A percentile compares a stretch with the other conserved stretches of the same genome.
phyloP scores from a whole-genome alignment of 2,888 invertebrate genomes.

The Glyphotaelius pellucidus region DNA sequence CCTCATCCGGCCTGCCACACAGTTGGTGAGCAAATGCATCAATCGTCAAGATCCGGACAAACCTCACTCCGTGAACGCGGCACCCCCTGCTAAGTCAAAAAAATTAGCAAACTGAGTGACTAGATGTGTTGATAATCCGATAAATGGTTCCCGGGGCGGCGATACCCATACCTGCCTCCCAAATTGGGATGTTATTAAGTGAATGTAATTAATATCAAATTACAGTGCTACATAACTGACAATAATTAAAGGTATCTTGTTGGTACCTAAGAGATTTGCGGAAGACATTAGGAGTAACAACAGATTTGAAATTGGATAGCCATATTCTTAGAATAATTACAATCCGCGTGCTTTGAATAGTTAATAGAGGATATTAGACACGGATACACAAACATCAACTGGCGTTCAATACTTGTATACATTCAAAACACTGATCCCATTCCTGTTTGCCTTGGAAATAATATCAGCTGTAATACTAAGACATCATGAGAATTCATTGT shows the following conservation, averaged over 20 bases:
- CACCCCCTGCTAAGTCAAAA: no score
- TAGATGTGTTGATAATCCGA: no score
- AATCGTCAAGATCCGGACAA: no score
- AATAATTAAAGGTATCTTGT: neutral
- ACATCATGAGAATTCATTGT: conserved; percentile 31
- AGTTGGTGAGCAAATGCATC: no score
- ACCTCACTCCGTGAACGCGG: no score
- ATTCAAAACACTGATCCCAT: conserved; percentile 2
- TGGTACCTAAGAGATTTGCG: neutral
- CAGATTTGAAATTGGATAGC: neutral
- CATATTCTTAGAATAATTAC: neutral
- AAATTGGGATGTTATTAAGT: neutral
- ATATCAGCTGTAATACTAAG: conserved; percentile 33
- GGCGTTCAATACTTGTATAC: neutral
- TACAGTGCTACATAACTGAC: neutral
- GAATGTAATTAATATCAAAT: neutral
- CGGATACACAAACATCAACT: neutral
- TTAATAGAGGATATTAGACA: neutral
- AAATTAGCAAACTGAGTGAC: no score
- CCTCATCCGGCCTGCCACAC: no score
- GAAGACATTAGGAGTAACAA: neutral
- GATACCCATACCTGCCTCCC: no score
- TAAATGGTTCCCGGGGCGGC: no score
- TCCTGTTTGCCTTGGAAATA: neutral
- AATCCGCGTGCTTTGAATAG: neutral